Conservation (phyloP, 2,113 vertebrate species). For the Corapipo altera region DNA sequence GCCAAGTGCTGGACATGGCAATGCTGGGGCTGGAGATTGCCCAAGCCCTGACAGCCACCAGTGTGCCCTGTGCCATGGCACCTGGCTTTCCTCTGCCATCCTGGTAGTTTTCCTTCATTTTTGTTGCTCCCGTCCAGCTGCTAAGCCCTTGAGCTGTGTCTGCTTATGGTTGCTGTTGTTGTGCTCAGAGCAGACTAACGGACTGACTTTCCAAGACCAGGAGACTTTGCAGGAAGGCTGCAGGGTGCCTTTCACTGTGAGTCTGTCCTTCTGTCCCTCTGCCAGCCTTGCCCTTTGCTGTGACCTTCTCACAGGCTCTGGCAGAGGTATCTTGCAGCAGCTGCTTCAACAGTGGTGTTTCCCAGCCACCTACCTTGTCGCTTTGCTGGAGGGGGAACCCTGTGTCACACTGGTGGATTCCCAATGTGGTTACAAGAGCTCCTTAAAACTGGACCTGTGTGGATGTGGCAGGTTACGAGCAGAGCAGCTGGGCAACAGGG, state of each 20-base stretch:
- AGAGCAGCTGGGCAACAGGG: background rate
- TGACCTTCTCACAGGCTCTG: background rate
- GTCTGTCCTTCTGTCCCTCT: background rate
- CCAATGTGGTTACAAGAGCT: accelerated
- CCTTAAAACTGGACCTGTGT: background rate
- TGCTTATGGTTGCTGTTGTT: background rate
- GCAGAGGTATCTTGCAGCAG: background rate
- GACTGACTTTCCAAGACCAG: background rate
- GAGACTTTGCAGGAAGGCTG: background rate
- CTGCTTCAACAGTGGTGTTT: background rate
- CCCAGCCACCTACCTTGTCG: background rate
- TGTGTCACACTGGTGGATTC: background rate
- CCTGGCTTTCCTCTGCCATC: background rate
- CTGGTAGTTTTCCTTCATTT: background rate
- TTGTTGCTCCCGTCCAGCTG: background rate
- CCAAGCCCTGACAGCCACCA: accelerated
- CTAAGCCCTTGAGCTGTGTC: background rate
- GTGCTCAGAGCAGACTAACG: accelerated
- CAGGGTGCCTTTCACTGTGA: background rate
- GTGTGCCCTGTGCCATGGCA: background rate
- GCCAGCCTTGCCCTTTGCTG: background rate
- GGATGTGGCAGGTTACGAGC: background rate
- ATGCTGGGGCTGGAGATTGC: accelerated
- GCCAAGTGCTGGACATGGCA: accelerated
- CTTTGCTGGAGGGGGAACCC: accelerated